phyloP scores from a whole-genome alignment of 2,888 invertebrate genomes.

The Drosophila parthenogenetica region DNA sequence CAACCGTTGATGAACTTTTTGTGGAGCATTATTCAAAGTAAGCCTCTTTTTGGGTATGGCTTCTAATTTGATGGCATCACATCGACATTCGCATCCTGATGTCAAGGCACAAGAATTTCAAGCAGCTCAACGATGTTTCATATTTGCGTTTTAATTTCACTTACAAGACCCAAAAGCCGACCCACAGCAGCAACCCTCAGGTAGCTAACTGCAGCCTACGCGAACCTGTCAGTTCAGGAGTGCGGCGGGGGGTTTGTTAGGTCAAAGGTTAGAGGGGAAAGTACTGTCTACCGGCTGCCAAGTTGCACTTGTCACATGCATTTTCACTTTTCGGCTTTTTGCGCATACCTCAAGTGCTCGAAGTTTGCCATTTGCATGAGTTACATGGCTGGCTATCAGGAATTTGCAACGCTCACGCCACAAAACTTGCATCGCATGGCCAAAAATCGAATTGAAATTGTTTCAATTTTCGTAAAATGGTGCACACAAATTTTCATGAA shows the following conservation, averaged over 20 bases:
- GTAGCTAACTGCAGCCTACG: slow-evolving; percentile 19
- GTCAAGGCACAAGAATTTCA: slow-evolving; percentile 60
- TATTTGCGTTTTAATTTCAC: slow-evolving; percentile 68
- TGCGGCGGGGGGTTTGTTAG: not conserved
- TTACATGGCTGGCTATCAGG: slow-evolving; percentile 15
- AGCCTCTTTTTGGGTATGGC: slow-evolving; percentile 36
- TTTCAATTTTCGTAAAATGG: slow-evolving; percentile 74
- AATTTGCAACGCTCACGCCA: slow-evolving; percentile 22
- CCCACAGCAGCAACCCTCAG: slow-evolving; percentile 8
- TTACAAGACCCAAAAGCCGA: slow-evolving; percentile 47
- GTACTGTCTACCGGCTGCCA: slow-evolving; percentile 32
- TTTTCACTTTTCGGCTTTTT: slow-evolving; percentile 57
- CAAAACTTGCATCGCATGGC: slow-evolving; percentile 30
- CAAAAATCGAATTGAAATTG: slow-evolving; percentile 72
- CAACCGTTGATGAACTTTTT: slow-evolving; percentile 57
- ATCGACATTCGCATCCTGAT: slow-evolving; percentile 54
- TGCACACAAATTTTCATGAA: slow-evolving; percentile 53
- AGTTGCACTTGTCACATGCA: slow-evolving; percentile 62
- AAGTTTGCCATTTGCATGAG: slow-evolving; percentile 48
- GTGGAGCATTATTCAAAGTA: slow-evolving; percentile 56
- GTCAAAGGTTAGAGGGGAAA: not conserved
- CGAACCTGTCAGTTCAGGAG: slow-evolving; percentile 18
- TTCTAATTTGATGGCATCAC: slow-evolving; percentile 67
- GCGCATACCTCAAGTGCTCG: slow-evolving; percentile 38
- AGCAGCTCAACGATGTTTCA: slow-evolving; percentile 68